Percentiles rank a stretch among this genome's conserved stretches.
phyloP scores from a whole-genome alignment of 2,797 vertebrate species.

The Dicrostonyx torquatus region DNA sequence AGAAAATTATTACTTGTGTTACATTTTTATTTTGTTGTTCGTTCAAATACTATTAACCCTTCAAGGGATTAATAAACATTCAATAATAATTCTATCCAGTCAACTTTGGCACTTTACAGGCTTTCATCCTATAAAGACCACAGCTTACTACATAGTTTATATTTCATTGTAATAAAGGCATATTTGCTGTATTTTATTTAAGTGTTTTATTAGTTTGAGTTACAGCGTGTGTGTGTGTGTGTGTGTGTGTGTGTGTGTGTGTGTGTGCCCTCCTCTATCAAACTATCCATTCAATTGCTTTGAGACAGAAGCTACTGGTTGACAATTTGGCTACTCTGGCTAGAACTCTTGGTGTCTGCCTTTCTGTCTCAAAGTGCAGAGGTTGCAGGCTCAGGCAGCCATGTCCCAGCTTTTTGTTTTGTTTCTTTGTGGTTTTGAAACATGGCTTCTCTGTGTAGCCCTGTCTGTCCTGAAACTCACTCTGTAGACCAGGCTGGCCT shows the following conservation, averaged over 20 bases:
- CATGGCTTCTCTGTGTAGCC: background rate
- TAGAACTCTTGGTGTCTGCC: background rate
- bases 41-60: background rate
- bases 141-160: background rate
- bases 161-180: background rate
- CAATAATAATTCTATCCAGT: background rate
- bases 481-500: background rate
- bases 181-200: background rate
- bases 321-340: background rate
- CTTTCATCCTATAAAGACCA: background rate
- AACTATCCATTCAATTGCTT: background rate
- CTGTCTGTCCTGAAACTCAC: background rate
- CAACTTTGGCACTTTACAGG: background rate
- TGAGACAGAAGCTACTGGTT: background rate
- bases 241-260: background rate
- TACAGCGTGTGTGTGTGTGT: background rate
- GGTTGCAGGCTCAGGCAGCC: background rate
- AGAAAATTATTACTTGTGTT: conserved; percentile 18
- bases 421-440: background rate
- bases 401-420: background rate
- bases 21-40: conserved; percentile 30
- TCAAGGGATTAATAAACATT: background rate
- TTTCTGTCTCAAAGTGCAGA: background rate
- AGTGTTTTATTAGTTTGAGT: background rate
- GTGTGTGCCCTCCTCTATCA: background rate